Conservation (phyloP, 2,113 vertebrate genomes). For the Ploceus nigricollis region DNA sequence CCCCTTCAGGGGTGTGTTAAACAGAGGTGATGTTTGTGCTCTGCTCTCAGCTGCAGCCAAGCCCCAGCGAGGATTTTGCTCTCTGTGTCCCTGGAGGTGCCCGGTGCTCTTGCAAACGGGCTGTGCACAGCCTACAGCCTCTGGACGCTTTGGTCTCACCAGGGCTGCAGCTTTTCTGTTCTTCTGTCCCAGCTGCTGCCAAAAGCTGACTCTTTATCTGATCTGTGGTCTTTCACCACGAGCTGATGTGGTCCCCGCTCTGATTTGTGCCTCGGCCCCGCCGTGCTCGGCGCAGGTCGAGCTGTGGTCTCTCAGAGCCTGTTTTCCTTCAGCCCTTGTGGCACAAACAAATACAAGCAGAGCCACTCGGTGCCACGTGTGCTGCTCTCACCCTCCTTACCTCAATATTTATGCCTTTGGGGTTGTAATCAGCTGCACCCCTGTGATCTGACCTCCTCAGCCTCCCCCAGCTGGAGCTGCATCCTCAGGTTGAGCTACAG, state of each 20-base stretch:
- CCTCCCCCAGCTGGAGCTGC: background rate
- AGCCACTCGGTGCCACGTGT: fast-evolving
- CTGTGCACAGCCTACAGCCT: background rate
- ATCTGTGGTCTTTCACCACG: background rate
- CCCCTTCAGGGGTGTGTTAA: no score
- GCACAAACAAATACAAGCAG: background rate
- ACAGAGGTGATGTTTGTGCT: background rate
- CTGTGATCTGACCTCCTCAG: background rate
- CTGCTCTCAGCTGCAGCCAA: background rate
- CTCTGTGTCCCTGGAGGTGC: fast-evolving
- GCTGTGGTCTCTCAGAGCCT: background rate
- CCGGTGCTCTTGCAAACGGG: fast-evolving
- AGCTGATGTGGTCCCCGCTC: background rate
- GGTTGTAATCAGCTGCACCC: fast-evolving
- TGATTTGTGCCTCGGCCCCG: background rate
- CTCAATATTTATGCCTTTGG: background rate
- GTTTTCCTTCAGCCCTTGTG: background rate
- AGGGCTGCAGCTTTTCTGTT: background rate
- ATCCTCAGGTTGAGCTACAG: background rate
- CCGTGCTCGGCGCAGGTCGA: fast-evolving
- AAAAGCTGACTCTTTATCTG: background rate
- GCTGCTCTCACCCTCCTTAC: background rate
- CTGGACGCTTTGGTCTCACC: fast-evolving
- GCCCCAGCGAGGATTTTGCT: background rate
- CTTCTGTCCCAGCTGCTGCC: background rate